Evolutionary conservation across 2,888 invertebrate genomes (phyloP).

Genomic region (Leucozona laternaria): DNA sequence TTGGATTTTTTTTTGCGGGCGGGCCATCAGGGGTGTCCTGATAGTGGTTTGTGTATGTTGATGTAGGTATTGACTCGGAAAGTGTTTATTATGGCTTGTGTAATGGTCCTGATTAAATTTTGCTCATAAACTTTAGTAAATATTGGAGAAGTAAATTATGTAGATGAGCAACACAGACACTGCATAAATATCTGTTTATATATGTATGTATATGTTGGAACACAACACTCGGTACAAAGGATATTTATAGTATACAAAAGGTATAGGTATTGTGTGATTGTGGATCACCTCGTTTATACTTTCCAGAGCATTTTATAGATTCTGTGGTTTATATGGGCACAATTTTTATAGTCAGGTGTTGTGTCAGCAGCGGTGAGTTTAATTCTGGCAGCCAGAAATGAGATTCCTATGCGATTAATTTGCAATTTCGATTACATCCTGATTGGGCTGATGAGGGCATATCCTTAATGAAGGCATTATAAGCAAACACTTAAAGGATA

Average conservation of each 20-base stretch:
- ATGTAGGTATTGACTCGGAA: constrained; percentile 50
- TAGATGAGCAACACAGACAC: constrained; percentile 66
- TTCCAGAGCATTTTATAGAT: constrained; percentile 26
- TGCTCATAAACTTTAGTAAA: constrained; percentile 74
- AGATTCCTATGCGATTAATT: constrained; percentile 76
- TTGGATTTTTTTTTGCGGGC: constrained; percentile 57
- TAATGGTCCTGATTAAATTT: constrained; percentile 74
- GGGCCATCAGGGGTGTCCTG: constrained; percentile 8
- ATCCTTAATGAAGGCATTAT: constrained; percentile 67
- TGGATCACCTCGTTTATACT: constrained; percentile 27
- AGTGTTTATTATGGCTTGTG: constrained; percentile 73
- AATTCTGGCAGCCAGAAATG: constrained; percentile 71
- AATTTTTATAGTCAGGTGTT: constrained; percentile 38
- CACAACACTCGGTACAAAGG: constrained; percentile 42
- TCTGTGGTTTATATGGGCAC: constrained; percentile 36
- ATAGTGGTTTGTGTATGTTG: constrained; percentile 21
- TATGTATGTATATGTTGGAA: background rate
- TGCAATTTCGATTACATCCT: constrained; percentile 75
- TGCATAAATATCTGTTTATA: background rate
- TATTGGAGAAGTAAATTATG: constrained; percentile 75
- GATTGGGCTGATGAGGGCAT: constrained; percentile 68
- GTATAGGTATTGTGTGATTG: constrained; percentile 9
- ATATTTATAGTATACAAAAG: constrained; percentile 35
- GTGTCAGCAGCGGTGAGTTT: constrained; percentile 29
- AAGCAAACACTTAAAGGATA: constrained; percentile 70